Conservation (phyloP, 2,113 vertebrate species). For the Sebastes schlegelii region DNA sequence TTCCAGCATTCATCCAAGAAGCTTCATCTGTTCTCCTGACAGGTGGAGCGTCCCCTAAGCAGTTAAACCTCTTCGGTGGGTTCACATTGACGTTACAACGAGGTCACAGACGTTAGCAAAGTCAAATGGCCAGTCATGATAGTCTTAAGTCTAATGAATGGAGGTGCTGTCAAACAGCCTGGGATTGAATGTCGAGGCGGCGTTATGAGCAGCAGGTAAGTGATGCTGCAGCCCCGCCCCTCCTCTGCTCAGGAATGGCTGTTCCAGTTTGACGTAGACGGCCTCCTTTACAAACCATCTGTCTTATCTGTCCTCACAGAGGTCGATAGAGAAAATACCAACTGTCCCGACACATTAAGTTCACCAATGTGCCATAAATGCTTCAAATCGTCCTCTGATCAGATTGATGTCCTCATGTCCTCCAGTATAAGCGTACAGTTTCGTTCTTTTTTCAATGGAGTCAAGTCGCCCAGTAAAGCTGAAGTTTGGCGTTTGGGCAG, state of each 20-base stretch:
- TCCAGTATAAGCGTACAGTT: background rate
- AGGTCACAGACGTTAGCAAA: slow-evolving; percentile 14
- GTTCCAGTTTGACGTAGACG: slow-evolving; percentile 28
- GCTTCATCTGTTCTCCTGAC: background rate
- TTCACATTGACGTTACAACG: background rate
- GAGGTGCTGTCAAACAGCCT: slow-evolving; percentile 8
- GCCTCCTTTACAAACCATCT: slow-evolving; percentile 38
- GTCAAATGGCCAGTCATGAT: background rate
- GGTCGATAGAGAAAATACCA: slow-evolving; percentile 1
- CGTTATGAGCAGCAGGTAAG: slow-evolving; percentile 12
- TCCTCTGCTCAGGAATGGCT: background rate
- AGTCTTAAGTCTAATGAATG: background rate
- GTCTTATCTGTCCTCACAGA: slow-evolving; percentile 25
- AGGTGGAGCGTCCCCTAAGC: background rate
- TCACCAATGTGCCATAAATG: slow-evolving; percentile 7
- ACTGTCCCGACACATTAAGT: slow-evolving; percentile 9
- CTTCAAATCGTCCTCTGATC: slow-evolving; percentile 6
- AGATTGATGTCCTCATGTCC: slow-evolving; percentile 11
- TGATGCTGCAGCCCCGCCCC: background rate
- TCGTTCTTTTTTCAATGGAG: slow-evolving; percentile 11
- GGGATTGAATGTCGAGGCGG: background rate
- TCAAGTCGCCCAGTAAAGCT: slow-evolving; percentile 30
- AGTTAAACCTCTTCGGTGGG: slow-evolving; percentile 11
- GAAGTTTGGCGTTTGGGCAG: slow-evolving; percentile 42
- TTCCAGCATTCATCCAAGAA: background rate